A percentile compares a stretch with the other conserved stretches of the same genome.
Conservation (phyloP, 2,888 invertebrate genomes). For the Erynnis tages region DNA sequence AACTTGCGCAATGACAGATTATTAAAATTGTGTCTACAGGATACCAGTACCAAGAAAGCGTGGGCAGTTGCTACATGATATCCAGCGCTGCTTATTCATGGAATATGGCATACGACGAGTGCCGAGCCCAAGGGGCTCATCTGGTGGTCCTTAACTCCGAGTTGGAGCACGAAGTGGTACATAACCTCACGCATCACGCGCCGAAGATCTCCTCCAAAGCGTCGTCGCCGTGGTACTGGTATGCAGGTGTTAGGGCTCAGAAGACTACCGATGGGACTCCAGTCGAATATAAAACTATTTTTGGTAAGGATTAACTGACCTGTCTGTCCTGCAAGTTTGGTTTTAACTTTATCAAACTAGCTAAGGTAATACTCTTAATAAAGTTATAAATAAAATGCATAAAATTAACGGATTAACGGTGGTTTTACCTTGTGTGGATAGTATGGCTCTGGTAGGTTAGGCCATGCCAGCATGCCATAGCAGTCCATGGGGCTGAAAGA, state of each 20-base stretch:
- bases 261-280: neutral
- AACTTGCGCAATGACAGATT: no score
- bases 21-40: no score
- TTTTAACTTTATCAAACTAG: no score
- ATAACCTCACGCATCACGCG: neutral
- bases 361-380: no score
- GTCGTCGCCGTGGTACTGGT: constrained; percentile 7
- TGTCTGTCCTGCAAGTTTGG: no score
- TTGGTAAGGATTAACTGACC: neutral
- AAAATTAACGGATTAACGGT: no score
- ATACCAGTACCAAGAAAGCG: constrained; percentile 45
- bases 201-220: neutral
- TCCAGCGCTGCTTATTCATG: constrained; percentile 45
- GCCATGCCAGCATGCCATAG: no score
- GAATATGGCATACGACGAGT: constrained; percentile 58
- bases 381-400: no score
- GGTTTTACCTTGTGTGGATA: no score
- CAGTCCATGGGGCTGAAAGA: no score
- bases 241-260: constrained; percentile 1
- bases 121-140: constrained; percentile 52
- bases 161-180: constrained; percentile 9
- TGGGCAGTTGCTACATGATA: constrained; percentile 60
- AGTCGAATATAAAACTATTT: constrained; percentile 5
- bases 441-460: no score
- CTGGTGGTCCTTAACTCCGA: constrained; percentile 38